phyloP scores from a whole-genome alignment of 2,113 vertebrate species.

The Nansenia antarctica region DNA sequence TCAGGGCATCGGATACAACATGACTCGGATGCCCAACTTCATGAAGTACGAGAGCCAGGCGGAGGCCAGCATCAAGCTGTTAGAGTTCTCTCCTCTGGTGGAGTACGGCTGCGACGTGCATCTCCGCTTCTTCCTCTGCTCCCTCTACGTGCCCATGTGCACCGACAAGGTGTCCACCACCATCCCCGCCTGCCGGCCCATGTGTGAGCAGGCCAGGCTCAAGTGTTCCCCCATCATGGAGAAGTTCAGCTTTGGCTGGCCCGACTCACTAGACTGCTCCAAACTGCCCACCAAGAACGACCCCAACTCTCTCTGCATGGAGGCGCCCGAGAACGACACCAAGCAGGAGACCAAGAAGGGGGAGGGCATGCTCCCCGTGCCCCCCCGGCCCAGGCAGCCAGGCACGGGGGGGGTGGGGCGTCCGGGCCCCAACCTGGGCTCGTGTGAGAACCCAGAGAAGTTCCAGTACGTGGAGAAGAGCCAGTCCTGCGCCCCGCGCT shows the following conservation, averaged over 20 bases:
- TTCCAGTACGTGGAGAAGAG: slow-evolving; percentile 86
- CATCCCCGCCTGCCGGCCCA: slow-evolving; percentile 88
- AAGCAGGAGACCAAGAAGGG: slow-evolving; percentile 67
- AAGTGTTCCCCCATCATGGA: slow-evolving; percentile 87
- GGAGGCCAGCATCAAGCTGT: slow-evolving; percentile 83
- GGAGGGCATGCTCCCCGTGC: slow-evolving; percentile 77
- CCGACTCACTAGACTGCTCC: slow-evolving; percentile 83
- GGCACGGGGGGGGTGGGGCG: slow-evolving; percentile 42
- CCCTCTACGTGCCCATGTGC: slow-evolving; percentile 89
- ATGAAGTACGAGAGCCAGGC: slow-evolving; percentile 84
- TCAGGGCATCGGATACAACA: slow-evolving; percentile 88
- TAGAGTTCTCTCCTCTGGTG: slow-evolving; percentile 85
- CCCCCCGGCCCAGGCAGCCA: slow-evolving; percentile 66
- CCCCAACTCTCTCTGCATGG: slow-evolving; percentile 87
- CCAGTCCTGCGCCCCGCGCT: slow-evolving; percentile 80
- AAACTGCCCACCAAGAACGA: slow-evolving; percentile 85
- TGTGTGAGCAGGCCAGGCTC: slow-evolving; percentile 87
- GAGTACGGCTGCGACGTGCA: slow-evolving; percentile 88
- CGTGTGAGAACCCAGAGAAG: slow-evolving; percentile 82
- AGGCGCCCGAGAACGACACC: slow-evolving; percentile 84
- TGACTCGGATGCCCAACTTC: slow-evolving; percentile 88
- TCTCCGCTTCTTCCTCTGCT: slow-evolving; percentile 89
- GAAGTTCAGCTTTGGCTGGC: slow-evolving; percentile 87
- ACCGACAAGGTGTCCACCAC: slow-evolving; percentile 86
- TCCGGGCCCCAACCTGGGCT: slow-evolving; percentile 41